Evolutionary conservation across 2,888 invertebrate species (phyloP), one percentile per base, ranked within the genome.

Genomic region (Odontomyia ornata): DNA sequence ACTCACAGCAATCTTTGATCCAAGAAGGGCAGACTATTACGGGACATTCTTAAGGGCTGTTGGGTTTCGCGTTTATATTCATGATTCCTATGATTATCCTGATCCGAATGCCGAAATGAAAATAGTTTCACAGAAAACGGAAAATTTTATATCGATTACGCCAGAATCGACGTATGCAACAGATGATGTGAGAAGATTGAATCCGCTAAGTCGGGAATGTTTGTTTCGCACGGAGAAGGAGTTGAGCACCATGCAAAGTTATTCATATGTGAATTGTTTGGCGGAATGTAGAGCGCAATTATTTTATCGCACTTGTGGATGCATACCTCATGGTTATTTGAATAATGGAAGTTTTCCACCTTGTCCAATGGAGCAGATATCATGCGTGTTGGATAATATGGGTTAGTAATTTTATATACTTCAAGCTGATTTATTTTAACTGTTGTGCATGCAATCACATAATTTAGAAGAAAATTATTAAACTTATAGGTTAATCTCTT

Each of bases 201-300:
- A 84, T 0, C 83, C 89, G 0, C 80, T 84, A 0, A 83, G 87
- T 60, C 86, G 93, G 13, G 87, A 89, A 60, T 93, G 93, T 80
- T 86, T 91, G 76, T 92, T 91, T 81, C 82, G 84, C 5, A 84
- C 90, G 69, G 93, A 93, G 87, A 83, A 82, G 1, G 78, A 77
- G 7, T 60, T 87, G 78, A 67, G 76, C 0, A 86, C 81, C 80
- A 86, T 83, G 81, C 84, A 80, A 83, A 86, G 87, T 5, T 93
- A 93, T 81, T 90, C 91, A 0, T 91, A 90, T 78, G 89, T 90
- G 79, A 93, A 93, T 83, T 93, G 93, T 81, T 86, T 92, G 85
- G 87, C 88, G 0, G 89, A 89, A 80, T 90, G 91, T 81, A 88
- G 90, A 46, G 85, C 89, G 21, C 83, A 85, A 56, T 82, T 89